phyloP scores from a whole-genome alignment of 2,113 vertebrate genomes.

The Aspidoscelis tigris region DNA sequence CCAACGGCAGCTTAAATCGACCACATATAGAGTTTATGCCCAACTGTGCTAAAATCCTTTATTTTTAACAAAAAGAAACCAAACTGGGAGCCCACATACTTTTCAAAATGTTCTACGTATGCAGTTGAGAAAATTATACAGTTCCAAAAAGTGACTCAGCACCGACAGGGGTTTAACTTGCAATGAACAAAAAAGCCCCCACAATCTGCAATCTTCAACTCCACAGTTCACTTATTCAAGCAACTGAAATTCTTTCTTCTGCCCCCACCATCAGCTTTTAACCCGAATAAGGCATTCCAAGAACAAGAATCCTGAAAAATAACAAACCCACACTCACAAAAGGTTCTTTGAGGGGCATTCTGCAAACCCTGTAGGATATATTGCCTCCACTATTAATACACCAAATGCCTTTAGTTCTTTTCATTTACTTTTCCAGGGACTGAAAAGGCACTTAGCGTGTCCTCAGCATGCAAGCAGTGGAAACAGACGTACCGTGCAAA shows the following conservation, averaged over 20 bases:
- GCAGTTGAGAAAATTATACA: conserved; percentile 58
- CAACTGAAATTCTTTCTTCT: conserved; percentile 55
- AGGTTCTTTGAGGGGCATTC: conserved; percentile 19
- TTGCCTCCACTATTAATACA: neutral
- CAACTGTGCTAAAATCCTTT: conserved; percentile 40
- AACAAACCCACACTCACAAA: neutral
- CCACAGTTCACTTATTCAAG: conserved; percentile 41
- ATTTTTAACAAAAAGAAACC: conserved; percentile 14
- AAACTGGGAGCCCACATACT: conserved; percentile 33
- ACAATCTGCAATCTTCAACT: conserved; percentile 16
- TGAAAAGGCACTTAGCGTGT: conserved; percentile 43
- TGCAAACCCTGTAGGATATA: conserved; percentile 20
- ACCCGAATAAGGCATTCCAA: conserved; percentile 25
- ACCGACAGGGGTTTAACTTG: conserved; percentile 54
- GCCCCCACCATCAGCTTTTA: conserved; percentile 57
- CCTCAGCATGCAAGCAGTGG: neutral
- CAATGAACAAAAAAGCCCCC: conserved; percentile 37
- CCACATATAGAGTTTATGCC: conserved; percentile 10
- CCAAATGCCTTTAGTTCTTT: conserved; percentile 34
- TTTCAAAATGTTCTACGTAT: conserved; percentile 36
- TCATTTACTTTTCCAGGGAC: conserved; percentile 50
- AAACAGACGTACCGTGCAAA: conserved; percentile 32
- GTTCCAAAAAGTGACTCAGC: conserved; percentile 53
- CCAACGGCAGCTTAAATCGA: conserved; percentile 26
- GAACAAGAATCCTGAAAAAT: conserved; percentile 19